Evolutionary conservation across 2,888 invertebrate genomes (phyloP).

Genomic region (Nebria salina): DNA sequence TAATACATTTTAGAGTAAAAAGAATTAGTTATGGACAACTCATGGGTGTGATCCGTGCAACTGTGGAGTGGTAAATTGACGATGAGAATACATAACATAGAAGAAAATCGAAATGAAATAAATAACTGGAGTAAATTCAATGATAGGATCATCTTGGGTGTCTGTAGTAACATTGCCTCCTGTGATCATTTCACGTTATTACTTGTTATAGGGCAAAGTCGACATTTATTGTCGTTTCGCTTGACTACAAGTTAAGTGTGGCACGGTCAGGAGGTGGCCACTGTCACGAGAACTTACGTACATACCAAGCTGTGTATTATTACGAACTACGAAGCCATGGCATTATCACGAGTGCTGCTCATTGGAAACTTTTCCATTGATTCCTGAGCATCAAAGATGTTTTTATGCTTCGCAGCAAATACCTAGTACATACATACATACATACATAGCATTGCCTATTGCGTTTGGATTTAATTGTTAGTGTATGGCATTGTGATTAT

Average conservation of each 20-base stretch:
- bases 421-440: background rate
- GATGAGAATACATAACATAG: background rate
- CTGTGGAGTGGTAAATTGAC: too few species aligned
- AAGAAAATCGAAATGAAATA: background rate
- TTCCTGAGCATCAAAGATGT: background rate
- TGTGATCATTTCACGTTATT: constrained; percentile 18
- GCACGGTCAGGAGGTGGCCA: constrained; percentile 49
- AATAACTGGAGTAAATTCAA: constrained; percentile 45
- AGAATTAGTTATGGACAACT: too few species aligned
- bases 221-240: constrained; percentile 1
- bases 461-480: background rate
- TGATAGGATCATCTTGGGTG: constrained; percentile 46
- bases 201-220: background rate
- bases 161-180: constrained; percentile 48
- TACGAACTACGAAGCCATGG: constrained; percentile 48
- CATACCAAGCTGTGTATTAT: constrained; percentile 44
- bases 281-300: constrained; percentile 52
- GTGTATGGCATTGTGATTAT: constrained; percentile 1
- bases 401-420: background rate
- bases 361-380: background rate
- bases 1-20: too few species aligned
- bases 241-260: constrained; percentile 43
- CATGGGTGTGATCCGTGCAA: too few species aligned
- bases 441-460: background rate
- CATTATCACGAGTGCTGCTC: constrained; percentile 1